Evolutionary conservation across 2,113 vertebrate genomes (phyloP), one percentile per base, ranked within the genome.

Genomic region (Tachycineta bicolor): DNA sequence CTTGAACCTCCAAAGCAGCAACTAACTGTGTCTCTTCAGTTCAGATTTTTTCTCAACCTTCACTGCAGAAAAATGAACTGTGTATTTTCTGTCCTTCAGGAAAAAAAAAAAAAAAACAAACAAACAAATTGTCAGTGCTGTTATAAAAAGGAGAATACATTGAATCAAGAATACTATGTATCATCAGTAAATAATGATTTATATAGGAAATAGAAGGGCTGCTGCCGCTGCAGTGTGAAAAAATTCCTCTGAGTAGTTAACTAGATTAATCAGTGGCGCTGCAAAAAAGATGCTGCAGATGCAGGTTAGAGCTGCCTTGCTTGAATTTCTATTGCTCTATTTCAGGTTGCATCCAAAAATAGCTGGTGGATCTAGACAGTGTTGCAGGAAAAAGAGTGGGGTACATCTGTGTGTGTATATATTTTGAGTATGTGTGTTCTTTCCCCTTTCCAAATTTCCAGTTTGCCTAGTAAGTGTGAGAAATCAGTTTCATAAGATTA

Each of bases 291-390:
- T 77, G 91, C 96, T 96, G 93, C 94, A 93, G 94, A 94, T 94
- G 92, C 96, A 95, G 96, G 94, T 93, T 97, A 93, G 83, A 53
- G n/a, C 84, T 93, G 93, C 90, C 86, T 93, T 84, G 79, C 82
- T 90, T 78, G 81, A 80, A 87, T 96, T 90, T 47, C 6, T 89
- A 81, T 85, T 84, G 75, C 87, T 94, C 77, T 94, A 52, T 95
- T 97, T 96, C 91, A 93, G 91, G 78, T 91, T 92, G 91, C 92
- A 80, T 89, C 96, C 83, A 77, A 87, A 97, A 97, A 96, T 95
- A 97, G 92, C 82, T 82, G 77, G 86, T 70, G 49, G 90, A 82
- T 87, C 73, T 85, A 89, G 94, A 90, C 70, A 76, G 85, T 69
- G 91, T 90, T 91, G 81, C 91, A 94, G 89, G 84, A 76, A 90